Percentiles rank a stretch among this genome's conserved stretches.
Evolutionary conservation across 2,888 invertebrate species (phyloP).

Genomic region (Limulus polyphemus): DNA sequence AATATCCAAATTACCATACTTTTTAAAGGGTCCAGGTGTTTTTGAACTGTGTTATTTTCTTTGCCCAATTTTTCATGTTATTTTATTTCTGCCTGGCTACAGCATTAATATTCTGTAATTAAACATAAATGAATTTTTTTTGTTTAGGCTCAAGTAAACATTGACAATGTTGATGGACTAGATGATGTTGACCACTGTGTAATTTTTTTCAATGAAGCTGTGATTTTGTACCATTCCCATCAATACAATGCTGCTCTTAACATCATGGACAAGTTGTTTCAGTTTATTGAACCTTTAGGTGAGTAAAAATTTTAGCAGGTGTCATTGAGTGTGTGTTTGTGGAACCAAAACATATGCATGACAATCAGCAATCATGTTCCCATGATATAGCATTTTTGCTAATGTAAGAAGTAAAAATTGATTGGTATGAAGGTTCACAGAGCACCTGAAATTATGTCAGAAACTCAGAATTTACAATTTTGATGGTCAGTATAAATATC

Average conservation of each 20-base stretch:
- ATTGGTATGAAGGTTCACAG: no score
- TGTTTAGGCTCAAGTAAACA: constrained; percentile 36
- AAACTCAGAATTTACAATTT: no score
- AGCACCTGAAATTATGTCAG: no score
- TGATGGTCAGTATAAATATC: no score
- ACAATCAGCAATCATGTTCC: no score
- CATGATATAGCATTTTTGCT: no score
- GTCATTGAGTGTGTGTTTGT: no score
- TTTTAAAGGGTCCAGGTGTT: no score
- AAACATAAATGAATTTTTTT: constrained; percentile 1
- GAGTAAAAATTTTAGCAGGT: constrained; percentile 24
- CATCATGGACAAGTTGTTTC: constrained; percentile 51
- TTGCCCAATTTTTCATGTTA: constrained; percentile 8
- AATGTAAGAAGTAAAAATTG: no score
- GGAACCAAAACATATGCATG: no score
- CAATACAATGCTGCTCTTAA: constrained; percentile 56
- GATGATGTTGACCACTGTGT: constrained; percentile 56
- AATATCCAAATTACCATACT: no score
- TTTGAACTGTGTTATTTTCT: neutral
- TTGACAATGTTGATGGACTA: constrained; percentile 42
- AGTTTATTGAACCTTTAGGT: constrained; percentile 56
- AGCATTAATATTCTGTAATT: neutral
- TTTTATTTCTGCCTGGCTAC: neutral
- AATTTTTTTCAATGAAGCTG: constrained; percentile 63
- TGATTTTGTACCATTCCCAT: constrained; percentile 59